Evolutionary conservation across 2,797 vertebrate species (phyloP).

Genomic region (Chrysolophus pictus): DNA sequence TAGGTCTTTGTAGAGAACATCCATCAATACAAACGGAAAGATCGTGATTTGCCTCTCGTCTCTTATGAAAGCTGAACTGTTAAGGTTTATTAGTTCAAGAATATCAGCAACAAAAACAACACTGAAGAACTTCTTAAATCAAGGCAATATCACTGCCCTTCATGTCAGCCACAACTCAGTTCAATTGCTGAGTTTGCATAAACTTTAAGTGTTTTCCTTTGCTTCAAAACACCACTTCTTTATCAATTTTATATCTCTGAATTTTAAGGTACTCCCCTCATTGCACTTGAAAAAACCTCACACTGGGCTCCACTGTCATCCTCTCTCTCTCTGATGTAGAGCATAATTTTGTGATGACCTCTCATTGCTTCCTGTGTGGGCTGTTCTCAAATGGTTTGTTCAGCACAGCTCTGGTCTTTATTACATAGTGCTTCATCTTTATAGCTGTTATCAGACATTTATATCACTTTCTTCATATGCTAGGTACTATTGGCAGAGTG

Average conservation of each 20-base stretch:
- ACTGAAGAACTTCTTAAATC: not conserved
- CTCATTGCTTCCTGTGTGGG: not conserved
- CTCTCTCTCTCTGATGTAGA: not conserved
- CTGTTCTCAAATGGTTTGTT: conserved; percentile 22
- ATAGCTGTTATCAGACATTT: conserved; percentile 33
- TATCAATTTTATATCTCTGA: not conserved
- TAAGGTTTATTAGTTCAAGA: conserved; percentile 5
- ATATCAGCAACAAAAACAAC: not conserved
- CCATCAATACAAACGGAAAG: not conserved
- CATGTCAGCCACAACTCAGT: not conserved
- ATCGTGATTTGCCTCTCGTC: not conserved
- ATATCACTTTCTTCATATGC: not conserved
- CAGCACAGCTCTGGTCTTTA: conserved; percentile 22
- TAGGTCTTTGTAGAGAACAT: not conserved
- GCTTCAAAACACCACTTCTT: not conserved
- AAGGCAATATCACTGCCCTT: not conserved
- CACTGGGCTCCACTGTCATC: not conserved
- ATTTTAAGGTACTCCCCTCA: not conserved
- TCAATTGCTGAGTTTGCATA: not conserved
- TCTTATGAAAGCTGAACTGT: not conserved
- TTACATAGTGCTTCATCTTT: conserved; percentile 40
- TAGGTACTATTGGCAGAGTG: not conserved
- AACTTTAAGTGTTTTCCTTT: not conserved
- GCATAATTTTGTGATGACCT: conserved; percentile 6
- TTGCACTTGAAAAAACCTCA: not conserved